Evolutionary conservation across 2,113 vertebrate species (phyloP).

Genomic region (Lamprologus ornatipinnis): DNA sequence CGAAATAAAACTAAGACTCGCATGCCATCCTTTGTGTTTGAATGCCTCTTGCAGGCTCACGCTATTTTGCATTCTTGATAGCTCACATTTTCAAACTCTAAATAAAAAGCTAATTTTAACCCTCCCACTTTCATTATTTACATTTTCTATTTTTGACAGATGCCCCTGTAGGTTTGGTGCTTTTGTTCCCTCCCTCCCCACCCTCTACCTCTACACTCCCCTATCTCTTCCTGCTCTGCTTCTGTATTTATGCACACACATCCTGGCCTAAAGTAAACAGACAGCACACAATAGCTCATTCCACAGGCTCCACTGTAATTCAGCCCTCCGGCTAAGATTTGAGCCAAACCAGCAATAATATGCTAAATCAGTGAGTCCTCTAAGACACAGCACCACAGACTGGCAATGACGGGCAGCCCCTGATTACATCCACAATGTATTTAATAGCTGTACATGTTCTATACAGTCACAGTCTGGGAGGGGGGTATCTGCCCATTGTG

Average conservation of each 20-base stretch:
- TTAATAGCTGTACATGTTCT: conserved; percentile 18
- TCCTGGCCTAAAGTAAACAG: conserved; percentile 61
- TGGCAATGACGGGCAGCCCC: conserved; percentile 23
- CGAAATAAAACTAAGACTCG: conserved; percentile 38
- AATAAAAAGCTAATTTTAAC: neutral
- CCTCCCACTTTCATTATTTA: conserved; percentile 34
- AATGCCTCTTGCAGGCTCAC: neutral
- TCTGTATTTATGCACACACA: conserved; percentile 47
- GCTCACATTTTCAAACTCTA: conserved; percentile 1
- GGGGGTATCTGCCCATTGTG: neutral
- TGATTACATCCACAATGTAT: conserved; percentile 21
- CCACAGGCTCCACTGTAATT: conserved; percentile 53
- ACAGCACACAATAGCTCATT: conserved; percentile 48
- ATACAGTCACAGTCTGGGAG: conserved; percentile 7
- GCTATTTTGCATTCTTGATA: conserved; percentile 18
- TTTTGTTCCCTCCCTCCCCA: conserved; percentile 20
- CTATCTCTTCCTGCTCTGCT: conserved; percentile 37
- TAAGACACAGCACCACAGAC: conserved; percentile 33
- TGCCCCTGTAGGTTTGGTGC: conserved; percentile 31
- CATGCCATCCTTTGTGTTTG: neutral
- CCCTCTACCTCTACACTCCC: conserved; percentile 4
- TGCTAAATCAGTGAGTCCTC: conserved; percentile 32
- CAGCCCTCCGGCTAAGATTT: conserved; percentile 34
- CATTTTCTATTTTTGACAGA: conserved; percentile 56
- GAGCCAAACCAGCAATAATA: conserved; percentile 45